phyloP scores from a whole-genome alignment of 2,797 vertebrate genomes.

The Hydrocynus forskahlii region DNA sequence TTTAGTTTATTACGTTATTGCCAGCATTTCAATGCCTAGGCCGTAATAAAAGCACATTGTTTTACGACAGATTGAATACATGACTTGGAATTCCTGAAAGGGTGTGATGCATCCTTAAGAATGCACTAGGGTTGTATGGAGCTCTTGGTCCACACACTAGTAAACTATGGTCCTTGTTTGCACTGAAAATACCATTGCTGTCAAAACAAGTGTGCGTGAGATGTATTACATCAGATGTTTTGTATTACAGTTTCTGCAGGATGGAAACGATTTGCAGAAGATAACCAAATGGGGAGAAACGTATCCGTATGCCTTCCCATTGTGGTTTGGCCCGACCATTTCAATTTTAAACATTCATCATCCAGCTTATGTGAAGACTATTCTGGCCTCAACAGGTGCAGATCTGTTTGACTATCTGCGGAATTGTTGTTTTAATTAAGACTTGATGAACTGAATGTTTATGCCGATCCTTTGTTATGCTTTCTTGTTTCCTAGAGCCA shows the following conservation, averaged over 20 bases:
- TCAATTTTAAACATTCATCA: conserved; percentile 79
- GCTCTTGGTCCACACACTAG: background rate
- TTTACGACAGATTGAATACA: conserved; percentile 4
- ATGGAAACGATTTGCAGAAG: conserved; percentile 68
- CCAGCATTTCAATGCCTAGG: background rate
- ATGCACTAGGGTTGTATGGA: background rate
- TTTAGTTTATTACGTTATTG: conserved; percentile 20
- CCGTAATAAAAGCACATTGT: conserved; percentile 14
- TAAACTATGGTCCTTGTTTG: background rate
- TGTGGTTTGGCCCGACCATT: conserved; percentile 81
- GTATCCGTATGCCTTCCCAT: conserved; percentile 80
- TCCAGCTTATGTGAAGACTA: conserved; percentile 85
- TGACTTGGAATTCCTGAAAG: conserved; percentile 19
- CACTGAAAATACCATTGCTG: background rate
- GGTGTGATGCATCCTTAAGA: background rate
- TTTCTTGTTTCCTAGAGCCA: conserved; percentile 68
- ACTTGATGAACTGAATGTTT: conserved; percentile 5
- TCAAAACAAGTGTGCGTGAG: background rate
- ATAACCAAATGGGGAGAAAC: conserved; percentile 63
- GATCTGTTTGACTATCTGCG: background rate
- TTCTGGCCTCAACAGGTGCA: conserved; percentile 82
- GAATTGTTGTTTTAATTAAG: background rate
- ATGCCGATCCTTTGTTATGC: background rate
- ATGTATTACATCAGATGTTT: background rate
- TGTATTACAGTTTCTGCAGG: conserved; percentile 70